These are phyloP conservation scores for Apteryx mantelli DNA, from an alignment of 2,113 vertebrate genomes.

Conservation along the genomic window DNA sequence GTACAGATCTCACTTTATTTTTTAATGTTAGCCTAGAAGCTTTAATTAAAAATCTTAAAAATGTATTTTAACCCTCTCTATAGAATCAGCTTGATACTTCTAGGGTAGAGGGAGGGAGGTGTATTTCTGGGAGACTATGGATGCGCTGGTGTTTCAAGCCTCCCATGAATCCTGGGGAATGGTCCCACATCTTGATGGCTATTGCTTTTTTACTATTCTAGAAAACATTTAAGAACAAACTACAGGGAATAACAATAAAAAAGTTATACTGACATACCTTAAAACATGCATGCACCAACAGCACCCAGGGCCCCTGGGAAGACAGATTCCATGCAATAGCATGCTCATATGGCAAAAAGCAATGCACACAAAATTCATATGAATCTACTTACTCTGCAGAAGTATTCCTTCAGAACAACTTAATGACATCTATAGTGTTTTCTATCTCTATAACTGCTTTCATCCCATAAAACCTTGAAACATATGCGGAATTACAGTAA, in stretches of 20 bases:
- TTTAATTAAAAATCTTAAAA: constrained; percentile 10
- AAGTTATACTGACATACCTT: background rate
- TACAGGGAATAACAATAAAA: background rate
- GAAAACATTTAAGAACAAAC: constrained; percentile 3
- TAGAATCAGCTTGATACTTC: background rate
- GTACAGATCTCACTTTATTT: background rate
- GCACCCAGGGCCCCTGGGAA: fast-evolving
- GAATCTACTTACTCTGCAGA: background rate
- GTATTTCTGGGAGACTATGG: background rate
- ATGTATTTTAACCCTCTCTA: background rate
- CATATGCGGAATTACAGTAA: constrained; percentile 16
- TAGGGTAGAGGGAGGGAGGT: background rate
- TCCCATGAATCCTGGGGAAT: background rate
- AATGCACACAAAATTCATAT: background rate
- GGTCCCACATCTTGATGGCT: background rate
- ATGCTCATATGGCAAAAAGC: background rate
- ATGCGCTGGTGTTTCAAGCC: background rate
- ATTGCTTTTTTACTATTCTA: background rate
- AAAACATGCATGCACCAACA: background rate
- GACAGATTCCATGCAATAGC: background rate
- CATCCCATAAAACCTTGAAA: constrained; percentile 31
- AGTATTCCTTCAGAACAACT: constrained; percentile 21
- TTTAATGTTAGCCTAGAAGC: background rate
- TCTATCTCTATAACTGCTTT: background rate
- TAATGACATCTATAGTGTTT: constrained; percentile 32